phyloP scores from a whole-genome alignment of 2,888 invertebrate genomes.

The Napeogenes inachia region DNA sequence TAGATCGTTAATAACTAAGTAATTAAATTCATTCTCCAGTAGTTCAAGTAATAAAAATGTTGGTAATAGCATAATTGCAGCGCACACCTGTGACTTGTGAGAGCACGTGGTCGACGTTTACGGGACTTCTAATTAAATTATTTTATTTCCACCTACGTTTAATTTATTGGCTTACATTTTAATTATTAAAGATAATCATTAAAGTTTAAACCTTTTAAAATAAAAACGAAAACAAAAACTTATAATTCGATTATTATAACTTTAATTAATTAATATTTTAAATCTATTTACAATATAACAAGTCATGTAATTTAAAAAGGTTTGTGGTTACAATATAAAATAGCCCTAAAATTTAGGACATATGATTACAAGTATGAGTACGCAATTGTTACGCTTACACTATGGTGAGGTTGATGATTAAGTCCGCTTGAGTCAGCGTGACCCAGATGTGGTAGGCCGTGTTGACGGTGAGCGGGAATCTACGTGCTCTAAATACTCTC shows the following conservation, averaged over 20 bases:
- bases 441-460: constrained; percentile 68
- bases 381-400: constrained; percentile 44
- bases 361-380: constrained; percentile 31
- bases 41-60: no score
- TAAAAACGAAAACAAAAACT: neutral
- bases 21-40: neutral
- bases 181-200: no score
- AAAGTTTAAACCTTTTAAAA: neutral
- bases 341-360: constrained; percentile 13
- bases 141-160: neutral
- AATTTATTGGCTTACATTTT: neutral
- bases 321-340: no score
- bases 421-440: constrained; percentile 67
- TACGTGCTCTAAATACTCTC: constrained; percentile 69
- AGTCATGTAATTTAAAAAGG: no score
- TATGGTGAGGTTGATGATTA: constrained; percentile 56
- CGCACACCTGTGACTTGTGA: constrained; percentile 4
- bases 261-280: no score
- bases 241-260: neutral
- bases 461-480: constrained; percentile 58
- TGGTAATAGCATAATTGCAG: neutral
- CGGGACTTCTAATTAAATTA: neutral
- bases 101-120: no score
- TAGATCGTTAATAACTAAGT: no score
- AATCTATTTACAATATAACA: no score